phyloP scores from a whole-genome alignment of 2,888 invertebrate genomes.

The Aleiodes alternator region DNA sequence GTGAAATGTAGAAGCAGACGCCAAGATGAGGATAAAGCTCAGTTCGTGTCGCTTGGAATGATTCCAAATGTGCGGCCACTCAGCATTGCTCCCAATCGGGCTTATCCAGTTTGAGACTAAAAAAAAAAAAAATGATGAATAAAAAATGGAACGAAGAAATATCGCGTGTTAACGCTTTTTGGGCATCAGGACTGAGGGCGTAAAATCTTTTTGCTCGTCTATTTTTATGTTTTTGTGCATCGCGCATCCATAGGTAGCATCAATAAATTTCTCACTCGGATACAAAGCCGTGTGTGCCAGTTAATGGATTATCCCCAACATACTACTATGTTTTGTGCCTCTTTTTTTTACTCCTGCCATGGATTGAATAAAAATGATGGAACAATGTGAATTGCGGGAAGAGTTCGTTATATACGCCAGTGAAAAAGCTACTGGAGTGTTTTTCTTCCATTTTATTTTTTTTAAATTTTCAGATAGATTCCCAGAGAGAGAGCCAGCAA shows the following conservation, averaged over 20 bases:
- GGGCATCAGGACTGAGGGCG: slow-evolving; percentile 24
- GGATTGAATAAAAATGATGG: slow-evolving; percentile 44
- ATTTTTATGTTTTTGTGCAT: slow-evolving; percentile 29
- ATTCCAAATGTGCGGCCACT: slow-evolving; percentile 42
- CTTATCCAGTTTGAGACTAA: slow-evolving; percentile 8
- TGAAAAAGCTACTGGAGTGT: slow-evolving; percentile 17
- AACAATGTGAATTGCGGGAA: slow-evolving; percentile 22
- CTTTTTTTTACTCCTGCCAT: background rate
- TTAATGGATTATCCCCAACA: slow-evolving; percentile 46
- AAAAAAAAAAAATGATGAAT: slow-evolving; percentile 27
- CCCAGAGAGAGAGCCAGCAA: slow-evolving; percentile 11
- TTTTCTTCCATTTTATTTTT: slow-evolving; percentile 2
- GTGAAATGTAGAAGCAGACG: slow-evolving; percentile 21
- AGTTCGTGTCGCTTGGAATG: slow-evolving; percentile 37
- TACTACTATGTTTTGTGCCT: slow-evolving; percentile 25
- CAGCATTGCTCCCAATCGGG: slow-evolving; percentile 37
- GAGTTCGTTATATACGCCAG: background rate
- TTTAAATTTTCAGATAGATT: slow-evolving; percentile 28
- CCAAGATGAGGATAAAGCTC: slow-evolving; percentile 21
- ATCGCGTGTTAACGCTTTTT: slow-evolving; percentile 34
- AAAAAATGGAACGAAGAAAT: slow-evolving; percentile 14
- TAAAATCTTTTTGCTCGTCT: slow-evolving; percentile 9
- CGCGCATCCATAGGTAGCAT: slow-evolving; percentile 19
- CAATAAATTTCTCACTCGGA: slow-evolving; percentile 45
- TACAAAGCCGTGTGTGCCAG: slow-evolving; percentile 38